Evolutionary conservation across 1,140 invertebrate genomes (phyloP), one percentile per base, ranked within the genome.

Genomic region (Arctopsyche grandis): DNA sequence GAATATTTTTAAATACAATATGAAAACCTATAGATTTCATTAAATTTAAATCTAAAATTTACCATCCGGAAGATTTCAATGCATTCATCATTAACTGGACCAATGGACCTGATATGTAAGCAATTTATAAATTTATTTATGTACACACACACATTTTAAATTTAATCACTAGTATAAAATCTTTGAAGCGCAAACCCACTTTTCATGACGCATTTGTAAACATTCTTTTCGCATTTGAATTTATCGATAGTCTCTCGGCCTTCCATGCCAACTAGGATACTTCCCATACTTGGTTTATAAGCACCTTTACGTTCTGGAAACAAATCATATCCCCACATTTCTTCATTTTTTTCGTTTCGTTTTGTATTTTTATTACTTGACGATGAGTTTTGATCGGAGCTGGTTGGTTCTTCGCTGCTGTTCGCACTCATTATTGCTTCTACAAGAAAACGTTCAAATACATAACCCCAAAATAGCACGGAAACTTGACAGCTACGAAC

Each of bases 21-120:
- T 4, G 10, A 10, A 38, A 63, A n/a, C 56, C 80, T 56, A 74
- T 63, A 73, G 71, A 75, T 16, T 16, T 56, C 38, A 77, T 73
- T 22, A 71, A 21, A 75, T 48, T 38, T 48, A 56, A 81, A 29
- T 52, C 58, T 43, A 46, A 56, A 83, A 89, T 90, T 88, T 87
- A 95, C 94, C 95, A 98, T 84, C 96, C 96, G 81, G 94, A 93
- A 81, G 91, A 91, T 84, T 93, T 95, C 24, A 98, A 85, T n/a
- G 96, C 96, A 78, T 90, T 91, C 87, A 96, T 89, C 93, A 98
- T 93, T 16, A 97, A 84, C 86, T 95, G 95, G 0, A 97, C 93
- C 43, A 97, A 85, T n/a, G 94, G 92, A 89, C 92, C 94, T 94
- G 83, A 90, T 89, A 84, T 83, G 22, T 19, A 66, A 56, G 48